A percentile compares a stretch with the other conserved stretches of the same genome.
Conservation (phyloP, 23 tunicate species). For the Trididemnum miniatum region DNA sequence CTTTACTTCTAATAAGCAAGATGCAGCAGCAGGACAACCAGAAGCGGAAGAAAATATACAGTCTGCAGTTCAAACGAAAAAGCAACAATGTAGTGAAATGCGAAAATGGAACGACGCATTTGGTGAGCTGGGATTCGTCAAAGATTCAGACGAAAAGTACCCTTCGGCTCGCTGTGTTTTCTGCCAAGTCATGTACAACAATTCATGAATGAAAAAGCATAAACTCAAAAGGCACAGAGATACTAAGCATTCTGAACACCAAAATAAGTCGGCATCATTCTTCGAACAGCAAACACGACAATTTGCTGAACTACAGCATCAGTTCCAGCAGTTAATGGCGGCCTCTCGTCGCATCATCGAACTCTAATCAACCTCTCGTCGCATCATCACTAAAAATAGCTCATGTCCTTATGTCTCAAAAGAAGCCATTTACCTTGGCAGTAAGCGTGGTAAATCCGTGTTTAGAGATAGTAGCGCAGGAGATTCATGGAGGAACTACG, state of each 20-base stretch:
- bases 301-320: slow-evolving; percentile 42
- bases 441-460: slow-evolving; percentile 65
- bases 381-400: slow-evolving; percentile 57
- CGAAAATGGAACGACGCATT: slow-evolving; percentile 60
- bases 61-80: slow-evolving; percentile 37
- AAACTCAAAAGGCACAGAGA: slow-evolving; percentile 62
- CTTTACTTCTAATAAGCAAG: too few relatives aligned
- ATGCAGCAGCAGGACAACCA: neutral
- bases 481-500: slow-evolving; percentile 50
- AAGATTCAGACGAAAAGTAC: slow-evolving; percentile 29
- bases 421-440: slow-evolving; percentile 61
- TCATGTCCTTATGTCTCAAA: slow-evolving; percentile 52
- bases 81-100: slow-evolving; percentile 42
- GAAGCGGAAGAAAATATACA: slow-evolving; percentile 16
- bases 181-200: slow-evolving; percentile 61
- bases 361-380: slow-evolving; percentile 57
- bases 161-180: slow-evolving; percentile 65
- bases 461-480: slow-evolving; percentile 51
- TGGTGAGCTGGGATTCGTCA: slow-evolving; percentile 44
- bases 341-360: slow-evolving; percentile 55
- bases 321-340: slow-evolving; percentile 21
- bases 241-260: slow-evolving; percentile 55
- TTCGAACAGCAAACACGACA: slow-evolving; percentile 56
- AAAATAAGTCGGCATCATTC: slow-evolving; percentile 64
- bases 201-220: slow-evolving; percentile 41